Evolutionary conservation across 2,797 vertebrate species (phyloP).

Genomic region (Scolopax bukidnonensis): DNA sequence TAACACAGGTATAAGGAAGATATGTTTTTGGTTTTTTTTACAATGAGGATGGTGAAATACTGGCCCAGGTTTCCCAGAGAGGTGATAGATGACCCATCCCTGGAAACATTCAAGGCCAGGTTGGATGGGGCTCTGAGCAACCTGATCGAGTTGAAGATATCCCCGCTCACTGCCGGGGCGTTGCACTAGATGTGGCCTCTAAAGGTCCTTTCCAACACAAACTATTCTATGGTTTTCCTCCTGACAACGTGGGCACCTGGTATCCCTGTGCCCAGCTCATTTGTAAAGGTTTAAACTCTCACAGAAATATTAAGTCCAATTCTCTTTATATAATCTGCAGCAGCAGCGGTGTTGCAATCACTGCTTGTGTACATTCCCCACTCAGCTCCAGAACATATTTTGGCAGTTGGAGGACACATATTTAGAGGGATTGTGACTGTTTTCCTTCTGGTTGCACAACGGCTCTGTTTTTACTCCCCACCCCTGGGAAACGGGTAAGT

Average conservation of each 20-base stretch:
- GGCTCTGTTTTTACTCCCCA: not conserved
- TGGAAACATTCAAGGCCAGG: not conserved
- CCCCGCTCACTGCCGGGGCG: not conserved
- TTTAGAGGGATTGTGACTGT: not conserved
- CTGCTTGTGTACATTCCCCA: not conserved
- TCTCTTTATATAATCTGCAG: not conserved
- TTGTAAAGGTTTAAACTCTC: not conserved
- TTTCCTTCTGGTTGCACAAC: not conserved
- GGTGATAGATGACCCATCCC: not conserved
- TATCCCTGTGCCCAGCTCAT: not conserved
- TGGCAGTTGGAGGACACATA: not conserved
- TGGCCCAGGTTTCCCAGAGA: not conserved
- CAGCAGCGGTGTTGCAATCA: not conserved
- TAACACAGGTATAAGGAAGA: not conserved
- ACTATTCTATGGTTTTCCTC: not conserved
- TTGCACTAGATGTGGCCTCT: not conserved
- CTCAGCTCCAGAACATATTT: not conserved
- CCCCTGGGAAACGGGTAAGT: not conserved
- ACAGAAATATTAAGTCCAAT: accelerated
- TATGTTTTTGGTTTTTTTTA: not conserved
- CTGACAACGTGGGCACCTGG: accelerated
- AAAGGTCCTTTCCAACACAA: not conserved
- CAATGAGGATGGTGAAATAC: not conserved
- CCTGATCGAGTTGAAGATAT: not conserved
- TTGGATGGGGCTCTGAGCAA: not conserved